Evolutionary conservation across 2,113 vertebrate genomes (phyloP).

Genomic region (Siniperca knerii): DNA sequence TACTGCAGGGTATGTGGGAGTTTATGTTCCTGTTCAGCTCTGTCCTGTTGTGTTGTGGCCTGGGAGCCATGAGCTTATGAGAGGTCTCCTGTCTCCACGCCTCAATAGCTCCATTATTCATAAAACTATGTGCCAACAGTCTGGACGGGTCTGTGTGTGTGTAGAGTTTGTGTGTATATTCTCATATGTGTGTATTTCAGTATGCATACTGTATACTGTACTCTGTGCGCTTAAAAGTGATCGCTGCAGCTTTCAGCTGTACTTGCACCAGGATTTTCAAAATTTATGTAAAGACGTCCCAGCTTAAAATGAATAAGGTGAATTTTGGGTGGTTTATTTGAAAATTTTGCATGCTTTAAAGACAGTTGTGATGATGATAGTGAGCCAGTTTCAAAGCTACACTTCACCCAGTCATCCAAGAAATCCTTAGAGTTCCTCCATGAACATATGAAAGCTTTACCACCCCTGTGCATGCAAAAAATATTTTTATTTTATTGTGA

Average conservation of each 20-base stretch:
- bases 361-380: background rate
- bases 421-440: background rate
- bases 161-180: slow-evolving; percentile 23
- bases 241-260: background rate
- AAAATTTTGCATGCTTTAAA: background rate
- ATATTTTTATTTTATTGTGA: background rate
- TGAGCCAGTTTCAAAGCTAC: background rate
- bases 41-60: slow-evolving; percentile 71
- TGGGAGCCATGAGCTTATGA: slow-evolving; percentile 68
- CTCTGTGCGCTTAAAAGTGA: slow-evolving; percentile 22
- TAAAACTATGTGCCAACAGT: slow-evolving; percentile 62
- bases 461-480: background rate
- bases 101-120: slow-evolving; percentile 78
- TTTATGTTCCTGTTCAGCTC: slow-evolving; percentile 65
- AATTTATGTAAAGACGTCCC: background rate
- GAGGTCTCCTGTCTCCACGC: slow-evolving; percentile 70
- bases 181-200: slow-evolving; percentile 24
- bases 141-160: background rate
- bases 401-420: background rate
- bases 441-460: background rate
- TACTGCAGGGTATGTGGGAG: slow-evolving; percentile 59
- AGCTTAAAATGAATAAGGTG: background rate
- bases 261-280: background rate
- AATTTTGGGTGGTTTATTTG: background rate
- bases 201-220: background rate